These are phyloP conservation scores for Archivesica marissinica DNA, from an alignment of 1,140 invertebrate species.

Conservation along the genomic window DNA sequence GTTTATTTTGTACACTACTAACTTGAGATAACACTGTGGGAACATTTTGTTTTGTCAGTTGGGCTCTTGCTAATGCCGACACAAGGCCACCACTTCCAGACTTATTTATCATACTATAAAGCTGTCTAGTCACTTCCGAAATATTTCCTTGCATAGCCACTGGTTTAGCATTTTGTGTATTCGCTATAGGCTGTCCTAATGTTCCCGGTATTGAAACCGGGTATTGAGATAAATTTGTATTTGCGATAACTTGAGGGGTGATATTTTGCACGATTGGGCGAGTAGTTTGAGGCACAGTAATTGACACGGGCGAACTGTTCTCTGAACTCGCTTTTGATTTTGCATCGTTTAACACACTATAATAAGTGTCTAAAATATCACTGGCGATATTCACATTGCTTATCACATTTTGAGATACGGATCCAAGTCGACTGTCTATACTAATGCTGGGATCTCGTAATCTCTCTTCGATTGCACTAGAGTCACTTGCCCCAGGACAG, in stretches of 20 bases:
- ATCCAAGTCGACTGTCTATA: constrained; percentile 34
- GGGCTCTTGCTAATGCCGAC: not conserved
- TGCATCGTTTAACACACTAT: constrained; percentile 52
- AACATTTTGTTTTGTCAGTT: not conserved
- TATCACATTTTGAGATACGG: constrained; percentile 51
- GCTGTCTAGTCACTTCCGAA: constrained; percentile 4
- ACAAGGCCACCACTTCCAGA: not conserved
- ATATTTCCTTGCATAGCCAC: not conserved
- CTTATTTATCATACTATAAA: constrained; percentile 15
- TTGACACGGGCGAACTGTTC: not conserved
- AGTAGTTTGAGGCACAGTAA: not conserved
- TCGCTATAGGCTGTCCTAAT: not conserved
- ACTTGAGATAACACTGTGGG: not conserved
- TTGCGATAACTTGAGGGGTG: not conserved
- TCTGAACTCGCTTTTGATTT: constrained; percentile 21
- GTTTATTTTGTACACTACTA: not conserved
- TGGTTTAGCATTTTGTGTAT: not conserved
- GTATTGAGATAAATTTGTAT: not conserved
- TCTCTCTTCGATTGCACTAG: constrained; percentile 23
- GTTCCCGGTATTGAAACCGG: not conserved
- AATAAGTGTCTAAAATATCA: constrained; percentile 61
- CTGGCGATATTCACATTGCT: constrained; percentile 60
- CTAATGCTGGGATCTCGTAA: constrained; percentile 6
- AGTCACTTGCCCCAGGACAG: not conserved
- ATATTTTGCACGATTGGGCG: not conserved